Percentiles rank a stretch among this genome's conserved stretches.
phyloP scores from a whole-genome alignment of 2,797 vertebrate species.

The Ambastaia sidthimunki region DNA sequence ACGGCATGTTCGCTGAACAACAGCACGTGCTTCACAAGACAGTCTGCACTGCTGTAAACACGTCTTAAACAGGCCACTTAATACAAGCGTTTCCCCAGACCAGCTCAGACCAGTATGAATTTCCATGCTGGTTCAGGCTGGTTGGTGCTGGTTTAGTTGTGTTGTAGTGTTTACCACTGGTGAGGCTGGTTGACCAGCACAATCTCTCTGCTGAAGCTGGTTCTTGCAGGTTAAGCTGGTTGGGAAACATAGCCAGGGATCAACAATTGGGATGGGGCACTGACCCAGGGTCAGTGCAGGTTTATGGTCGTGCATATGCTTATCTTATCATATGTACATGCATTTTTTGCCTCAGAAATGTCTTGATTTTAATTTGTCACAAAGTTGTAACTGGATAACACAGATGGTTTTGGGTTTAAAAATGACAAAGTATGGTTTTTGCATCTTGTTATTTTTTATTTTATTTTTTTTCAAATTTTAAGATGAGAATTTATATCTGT shows the following conservation, averaged over 20 bases:
- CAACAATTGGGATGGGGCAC: too few relatives aligned
- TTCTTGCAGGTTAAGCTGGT: background rate
- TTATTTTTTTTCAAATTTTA: too few relatives aligned
- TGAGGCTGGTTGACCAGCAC: background rate
- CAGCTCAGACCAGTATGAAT: background rate
- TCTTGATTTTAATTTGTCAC: too few relatives aligned
- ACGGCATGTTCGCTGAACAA: conserved; percentile 37
- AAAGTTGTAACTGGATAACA: too few relatives aligned
- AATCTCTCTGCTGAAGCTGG: background rate
- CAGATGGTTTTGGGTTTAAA: too few relatives aligned
- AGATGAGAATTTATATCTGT: too few relatives aligned
- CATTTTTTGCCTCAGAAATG: too few relatives aligned
- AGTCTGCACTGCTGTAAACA: conserved; percentile 18
- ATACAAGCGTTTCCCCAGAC: background rate
- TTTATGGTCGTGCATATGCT: background rate
- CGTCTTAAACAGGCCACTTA: background rate
- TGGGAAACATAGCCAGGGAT: background rate
- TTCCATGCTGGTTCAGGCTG: background rate
- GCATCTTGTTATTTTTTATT: too few relatives aligned
- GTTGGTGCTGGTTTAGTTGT: conserved; percentile 6
- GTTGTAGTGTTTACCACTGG: background rate
- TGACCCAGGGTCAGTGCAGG: background rate
- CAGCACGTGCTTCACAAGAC: background rate
- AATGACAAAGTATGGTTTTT: too few relatives aligned
- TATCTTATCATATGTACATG: background rate